Conservation (phyloP, 2,113 vertebrate genomes). For the Dasyornis broadbenti region DNA sequence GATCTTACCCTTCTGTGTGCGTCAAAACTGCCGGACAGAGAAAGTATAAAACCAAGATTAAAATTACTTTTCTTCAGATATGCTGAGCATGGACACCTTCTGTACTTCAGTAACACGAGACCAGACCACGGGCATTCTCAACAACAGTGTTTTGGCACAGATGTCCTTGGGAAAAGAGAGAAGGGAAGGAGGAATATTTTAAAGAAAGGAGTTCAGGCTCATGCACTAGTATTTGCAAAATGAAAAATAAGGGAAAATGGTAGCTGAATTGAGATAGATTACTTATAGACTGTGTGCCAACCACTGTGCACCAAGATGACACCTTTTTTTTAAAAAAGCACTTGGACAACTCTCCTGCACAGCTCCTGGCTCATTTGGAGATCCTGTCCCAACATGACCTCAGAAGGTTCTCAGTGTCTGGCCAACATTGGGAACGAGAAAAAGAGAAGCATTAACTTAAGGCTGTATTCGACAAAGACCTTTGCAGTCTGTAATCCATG, state of each 20-base stretch:
- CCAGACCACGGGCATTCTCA: background rate
- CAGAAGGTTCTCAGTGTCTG: background rate
- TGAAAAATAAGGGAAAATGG: background rate
- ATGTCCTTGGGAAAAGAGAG: background rate
- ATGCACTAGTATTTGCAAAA: background rate
- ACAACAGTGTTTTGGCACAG: background rate
- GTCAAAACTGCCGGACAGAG: background rate
- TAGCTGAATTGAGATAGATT: background rate
- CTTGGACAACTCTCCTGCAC: background rate
- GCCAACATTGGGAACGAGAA: background rate
- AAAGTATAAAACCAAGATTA: background rate
- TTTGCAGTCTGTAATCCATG: background rate
- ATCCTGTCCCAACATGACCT: background rate
- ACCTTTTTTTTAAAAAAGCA: background rate
- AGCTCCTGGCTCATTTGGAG: background rate
- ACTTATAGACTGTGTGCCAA: background rate
- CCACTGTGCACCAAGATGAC: background rate
- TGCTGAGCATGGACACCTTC: background rate
- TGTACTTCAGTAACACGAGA: background rate
- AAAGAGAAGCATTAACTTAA: background rate
- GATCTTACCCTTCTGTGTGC: background rate
- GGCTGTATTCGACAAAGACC: background rate
- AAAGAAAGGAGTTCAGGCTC: background rate
- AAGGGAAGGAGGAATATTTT: background rate
- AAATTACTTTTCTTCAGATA: background rate